These are phyloP conservation scores for Dasyprocta punctata DNA, from an alignment of 2,113 vertebrate genomes.

Conservation along the genomic window DNA sequence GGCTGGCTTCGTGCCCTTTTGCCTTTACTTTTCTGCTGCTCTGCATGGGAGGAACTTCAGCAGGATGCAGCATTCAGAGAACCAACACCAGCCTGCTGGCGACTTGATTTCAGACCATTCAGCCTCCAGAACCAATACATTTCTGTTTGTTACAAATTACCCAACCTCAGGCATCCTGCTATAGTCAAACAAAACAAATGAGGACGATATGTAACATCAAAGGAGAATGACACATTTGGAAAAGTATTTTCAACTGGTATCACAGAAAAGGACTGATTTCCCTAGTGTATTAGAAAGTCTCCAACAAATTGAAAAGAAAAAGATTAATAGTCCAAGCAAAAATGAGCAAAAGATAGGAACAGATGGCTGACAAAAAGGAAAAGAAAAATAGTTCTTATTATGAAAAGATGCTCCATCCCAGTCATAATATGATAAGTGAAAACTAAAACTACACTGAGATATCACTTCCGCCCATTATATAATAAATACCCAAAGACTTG, in stretches of 20 bases:
- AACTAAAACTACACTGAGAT: slow-evolving; percentile 17
- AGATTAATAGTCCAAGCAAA: slow-evolving; percentile 12
- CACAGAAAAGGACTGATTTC: slow-evolving; percentile 20
- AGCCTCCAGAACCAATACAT: background rate
- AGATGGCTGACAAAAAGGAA: slow-evolving; percentile 46
- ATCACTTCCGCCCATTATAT: background rate
- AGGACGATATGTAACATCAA: background rate
- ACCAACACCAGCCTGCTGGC: background rate
- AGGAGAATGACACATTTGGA: slow-evolving; percentile 1
- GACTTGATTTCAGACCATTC: background rate
- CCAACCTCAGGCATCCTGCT: background rate
- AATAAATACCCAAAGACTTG: slow-evolving; percentile 16
- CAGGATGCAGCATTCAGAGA: background rate
- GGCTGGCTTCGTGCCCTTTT: background rate
- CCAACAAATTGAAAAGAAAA: slow-evolving; percentile 22
- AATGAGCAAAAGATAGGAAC: slow-evolving; percentile 53
- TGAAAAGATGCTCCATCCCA: slow-evolving; percentile 48
- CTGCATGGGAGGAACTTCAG: background rate
- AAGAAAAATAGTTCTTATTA: slow-evolving; percentile 17
- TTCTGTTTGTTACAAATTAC: background rate
- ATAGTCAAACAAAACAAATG: background rate
- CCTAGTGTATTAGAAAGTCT: background rate
- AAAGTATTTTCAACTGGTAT: slow-evolving; percentile 42
- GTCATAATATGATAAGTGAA: slow-evolving; percentile 12
- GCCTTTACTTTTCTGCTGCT: background rate